Base-by-base conservation (phyloP, 2,797 vertebrate genomes). In the Strix occidentalis region DNA sequence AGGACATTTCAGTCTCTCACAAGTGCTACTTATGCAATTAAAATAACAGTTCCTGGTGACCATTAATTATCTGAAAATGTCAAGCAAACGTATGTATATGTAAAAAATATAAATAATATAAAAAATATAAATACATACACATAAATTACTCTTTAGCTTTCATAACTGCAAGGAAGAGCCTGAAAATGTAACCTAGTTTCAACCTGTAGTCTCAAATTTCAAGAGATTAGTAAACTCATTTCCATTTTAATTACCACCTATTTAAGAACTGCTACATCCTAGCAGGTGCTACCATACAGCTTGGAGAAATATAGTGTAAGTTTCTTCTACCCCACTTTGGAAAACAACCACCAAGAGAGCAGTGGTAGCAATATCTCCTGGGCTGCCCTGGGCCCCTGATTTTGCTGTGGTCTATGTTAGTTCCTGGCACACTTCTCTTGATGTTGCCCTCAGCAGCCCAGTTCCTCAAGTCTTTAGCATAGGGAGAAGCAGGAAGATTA, bases 261-360 rank as follows among this genome's bases (percentile, higher is more conserved):
- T 68, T 63, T 74, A 77, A 89, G 24, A 29, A 86, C 18, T 43
- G 5, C 5, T 71, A 10, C 3, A 3, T n/a, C 17, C 16, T 82
- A 10, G 2, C 37, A 53, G 23, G 7, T 0, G 0, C n/a, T 71
- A 48, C 31, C 5, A 24, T 24, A 18, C 2, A 56, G 6, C 28
- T 75, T 71, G 29, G 4, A 68, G 25, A 71, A 80, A 66, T 25
- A 31, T 0, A 78, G 3, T 8, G 1, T 39, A n/a, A 39, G 4
- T 12, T 7, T 69, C 28, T 79, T 51, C 17, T 53, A 21, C 2
- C 1, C 2, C 7, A 31, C 2, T 70, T 70, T 56, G 24, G 39
- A 66, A 75, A 77, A 43, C 2, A 37, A 37, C 10, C 24, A 24
- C 2, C 11, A 17, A 26, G 18, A n/a, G 3, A 41, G 7, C 0